Conservation (phyloP, 2,888 invertebrate species). For the Orthosia incerta region DNA sequence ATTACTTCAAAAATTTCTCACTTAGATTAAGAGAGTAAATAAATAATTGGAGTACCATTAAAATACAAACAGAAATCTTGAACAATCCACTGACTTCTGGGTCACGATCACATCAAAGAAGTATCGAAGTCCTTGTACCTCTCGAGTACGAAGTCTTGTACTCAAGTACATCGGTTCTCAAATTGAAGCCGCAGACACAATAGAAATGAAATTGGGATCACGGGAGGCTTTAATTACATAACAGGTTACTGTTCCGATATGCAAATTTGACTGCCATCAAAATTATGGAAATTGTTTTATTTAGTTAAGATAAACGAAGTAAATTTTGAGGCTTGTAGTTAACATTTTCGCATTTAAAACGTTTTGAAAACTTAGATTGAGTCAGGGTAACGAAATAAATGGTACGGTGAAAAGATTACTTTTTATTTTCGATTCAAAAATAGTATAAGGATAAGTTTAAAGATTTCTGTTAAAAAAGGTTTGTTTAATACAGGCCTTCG, state of each 20-base stretch:
- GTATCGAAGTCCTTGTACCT: conserved; percentile 18
- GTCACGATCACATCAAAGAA: conserved; percentile 55
- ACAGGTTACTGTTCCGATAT: conserved; percentile 51
- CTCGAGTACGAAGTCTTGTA: conserved; percentile 34
- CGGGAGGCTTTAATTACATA: conserved; percentile 49
- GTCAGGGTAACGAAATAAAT: background rate
- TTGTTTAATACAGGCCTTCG: too few relatives aligned
- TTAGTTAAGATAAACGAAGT: conserved; percentile 18
- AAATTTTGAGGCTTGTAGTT: conserved; percentile 18
- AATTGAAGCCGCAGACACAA: conserved; percentile 47
- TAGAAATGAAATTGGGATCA: conserved; percentile 51
- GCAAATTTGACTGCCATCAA: conserved; percentile 43
- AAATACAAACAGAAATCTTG: conserved; percentile 33
- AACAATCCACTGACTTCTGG: conserved; percentile 38
- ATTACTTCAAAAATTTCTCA: conserved; percentile 13
- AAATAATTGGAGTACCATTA: conserved; percentile 59
- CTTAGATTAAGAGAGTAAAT: conserved; percentile 37
- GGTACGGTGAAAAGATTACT: background rate
- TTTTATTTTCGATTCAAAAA: too few relatives aligned
- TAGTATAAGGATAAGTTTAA: too few relatives aligned
- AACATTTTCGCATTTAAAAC: conserved; percentile 8
- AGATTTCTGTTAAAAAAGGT: too few relatives aligned
- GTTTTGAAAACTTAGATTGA: background rate
- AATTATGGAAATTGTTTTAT: conserved; percentile 52
- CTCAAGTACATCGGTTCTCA: conserved; percentile 34